Evolutionary conservation across 2,797 vertebrate genomes (phyloP), one percentile per base, ranked within the genome.

Genomic region (Rhinella marina): DNA sequence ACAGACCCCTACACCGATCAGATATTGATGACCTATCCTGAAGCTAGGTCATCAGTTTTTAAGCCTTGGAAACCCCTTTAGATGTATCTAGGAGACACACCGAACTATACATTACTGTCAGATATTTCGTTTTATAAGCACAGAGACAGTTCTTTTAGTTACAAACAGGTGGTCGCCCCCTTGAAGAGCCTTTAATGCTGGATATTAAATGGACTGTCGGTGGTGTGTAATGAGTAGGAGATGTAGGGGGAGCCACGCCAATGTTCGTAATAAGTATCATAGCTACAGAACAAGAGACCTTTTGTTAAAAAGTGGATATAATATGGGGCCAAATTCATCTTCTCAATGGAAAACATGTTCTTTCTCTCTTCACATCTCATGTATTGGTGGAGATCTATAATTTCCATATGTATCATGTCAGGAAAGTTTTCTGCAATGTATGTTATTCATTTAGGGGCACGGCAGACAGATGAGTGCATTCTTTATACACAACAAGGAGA

Each of bases 401-500:
- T 86, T 76, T 78, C 80, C 88, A 86, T 29, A 86, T 88, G 79
- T 25, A 82, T 64, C 79, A 82, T 77, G 80, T 88, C 78, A 76
- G 59, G 80, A 57, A 89, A 64, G 75, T 78, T 57, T 83, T 77
- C 25, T 70, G n/a, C 72, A 27, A 78, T 81, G 29, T 68, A 70
- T 86, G 84, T 81, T 86, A 78, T 82, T 84, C 72, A 90, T 88
- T 82, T 81, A 41, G 21, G 32, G 64, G 75, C 80, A 48, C 17
- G 48, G 59, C 62, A 23, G 41, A 32, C 62, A 17, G 27, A 70
- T 64, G 29, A 79, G 27, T 61, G 32, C 64, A 81, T 84, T 84
- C 13, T 87, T 83, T 70, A 56, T 66, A 27, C 14, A 48, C 56
- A 29, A 54, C 57, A 19, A 81, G 19, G 75, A 70, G 57, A 48